A percentile compares a stretch with the other conserved stretches of the same genome.
Evolutionary conservation across 2,113 vertebrate species (phyloP).

Genomic region (Epinephelus moara): DNA sequence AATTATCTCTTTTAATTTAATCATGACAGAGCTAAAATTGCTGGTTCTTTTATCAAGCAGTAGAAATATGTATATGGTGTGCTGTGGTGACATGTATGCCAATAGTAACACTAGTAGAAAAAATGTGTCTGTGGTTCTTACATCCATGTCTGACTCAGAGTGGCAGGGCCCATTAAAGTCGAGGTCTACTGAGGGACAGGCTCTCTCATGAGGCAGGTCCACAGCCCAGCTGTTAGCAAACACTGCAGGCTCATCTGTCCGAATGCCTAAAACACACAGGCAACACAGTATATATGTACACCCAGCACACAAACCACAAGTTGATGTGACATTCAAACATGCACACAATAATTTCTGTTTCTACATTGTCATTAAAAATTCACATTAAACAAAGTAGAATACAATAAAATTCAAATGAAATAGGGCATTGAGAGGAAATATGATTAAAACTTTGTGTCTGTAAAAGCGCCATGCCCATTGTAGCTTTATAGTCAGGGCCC

Average conservation of each 20-base stretch:
- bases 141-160: slow-evolving; percentile 91
- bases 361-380: background rate
- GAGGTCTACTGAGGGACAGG: slow-evolving; percentile 88
- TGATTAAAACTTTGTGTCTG: background rate
- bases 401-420: background rate
- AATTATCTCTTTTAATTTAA: background rate
- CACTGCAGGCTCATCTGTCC: slow-evolving; percentile 90
- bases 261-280: slow-evolving; percentile 74
- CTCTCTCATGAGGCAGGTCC: slow-evolving; percentile 86
- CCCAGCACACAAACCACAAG: background rate
- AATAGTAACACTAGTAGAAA: background rate
- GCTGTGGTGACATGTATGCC: background rate
- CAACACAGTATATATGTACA: slow-evolving; percentile 4
- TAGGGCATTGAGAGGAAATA: background rate
- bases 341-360: background rate
- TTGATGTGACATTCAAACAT: background rate
- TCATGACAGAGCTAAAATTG: background rate
- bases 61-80: background rate
- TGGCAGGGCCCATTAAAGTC: slow-evolving; percentile 94
- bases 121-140: slow-evolving; percentile 73
- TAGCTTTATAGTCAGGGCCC: background rate
- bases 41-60: background rate
- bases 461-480: background rate
- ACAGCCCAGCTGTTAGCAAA: slow-evolving; percentile 96
- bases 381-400: background rate